These are phyloP conservation scores for Amphiprion percula DNA, from an alignment of 2,113 vertebrate species.

Conservation along the genomic window DNA sequence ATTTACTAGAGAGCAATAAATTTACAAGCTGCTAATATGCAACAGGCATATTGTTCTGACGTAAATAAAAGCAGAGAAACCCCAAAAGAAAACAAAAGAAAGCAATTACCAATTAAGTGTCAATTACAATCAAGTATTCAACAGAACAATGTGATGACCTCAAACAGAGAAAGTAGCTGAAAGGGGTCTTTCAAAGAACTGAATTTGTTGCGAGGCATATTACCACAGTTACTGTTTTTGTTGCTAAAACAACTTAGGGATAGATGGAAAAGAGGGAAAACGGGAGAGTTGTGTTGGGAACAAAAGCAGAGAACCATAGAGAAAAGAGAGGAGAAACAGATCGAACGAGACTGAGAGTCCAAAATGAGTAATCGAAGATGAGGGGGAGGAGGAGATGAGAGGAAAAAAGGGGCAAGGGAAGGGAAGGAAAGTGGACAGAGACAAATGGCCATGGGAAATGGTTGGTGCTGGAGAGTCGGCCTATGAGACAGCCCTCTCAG, in stretches of 20 bases:
- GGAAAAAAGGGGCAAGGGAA: slow-evolving; percentile 32
- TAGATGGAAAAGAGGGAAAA: background rate
- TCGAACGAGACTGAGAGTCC: slow-evolving; percentile 53
- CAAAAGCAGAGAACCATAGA: slow-evolving; percentile 27
- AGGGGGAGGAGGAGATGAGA: slow-evolving; percentile 63
- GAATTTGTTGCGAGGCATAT: background rate
- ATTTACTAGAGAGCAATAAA: background rate
- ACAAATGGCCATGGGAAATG: slow-evolving; percentile 78
- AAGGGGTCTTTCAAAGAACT: background rate
- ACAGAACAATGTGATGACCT: background rate
- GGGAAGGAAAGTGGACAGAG: slow-evolving; percentile 74
- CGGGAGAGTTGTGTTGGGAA: background rate
- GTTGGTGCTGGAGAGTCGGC: slow-evolving; percentile 59
- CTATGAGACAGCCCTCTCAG: slow-evolving; percentile 72
- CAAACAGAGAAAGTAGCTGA: background rate
- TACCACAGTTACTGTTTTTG: background rate
- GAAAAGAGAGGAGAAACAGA: slow-evolving; percentile 53
- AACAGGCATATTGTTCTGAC: background rate
- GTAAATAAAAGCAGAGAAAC: background rate
- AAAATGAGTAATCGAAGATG: slow-evolving; percentile 68
- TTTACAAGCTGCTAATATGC: background rate
- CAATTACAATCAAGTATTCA: no score
- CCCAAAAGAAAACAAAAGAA: background rate
- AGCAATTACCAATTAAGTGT: no score
- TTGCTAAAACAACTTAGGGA: slow-evolving; percentile 7